Conservation (phyloP, 2,113 vertebrate genomes). For the Ploceus nigricollis region DNA sequence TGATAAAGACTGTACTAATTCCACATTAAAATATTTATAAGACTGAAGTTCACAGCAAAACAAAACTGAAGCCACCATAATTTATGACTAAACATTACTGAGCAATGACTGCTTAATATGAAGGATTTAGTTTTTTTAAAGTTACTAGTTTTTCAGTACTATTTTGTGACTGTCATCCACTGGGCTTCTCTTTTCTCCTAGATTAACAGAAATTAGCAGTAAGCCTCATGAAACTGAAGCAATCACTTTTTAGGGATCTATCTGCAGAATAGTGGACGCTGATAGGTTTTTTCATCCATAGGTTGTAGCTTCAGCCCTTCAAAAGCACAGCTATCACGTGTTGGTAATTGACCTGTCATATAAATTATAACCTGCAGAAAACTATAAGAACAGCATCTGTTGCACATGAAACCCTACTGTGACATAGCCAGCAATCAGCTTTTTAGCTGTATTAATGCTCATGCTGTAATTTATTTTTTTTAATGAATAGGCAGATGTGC, state of each 20-base stretch:
- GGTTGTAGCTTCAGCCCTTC: not conserved
- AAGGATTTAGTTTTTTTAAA: not conserved
- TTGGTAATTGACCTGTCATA: not conserved
- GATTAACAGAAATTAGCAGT: not conserved
- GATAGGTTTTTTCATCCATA: not conserved
- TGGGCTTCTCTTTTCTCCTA: not conserved
- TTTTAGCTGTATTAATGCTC: not conserved
- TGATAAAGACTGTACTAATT: not conserved
- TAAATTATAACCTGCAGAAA: not conserved
- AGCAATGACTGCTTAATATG: not conserved
- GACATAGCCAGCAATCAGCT: not conserved
- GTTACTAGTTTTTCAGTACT: not conserved
- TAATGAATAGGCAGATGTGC: not conserved
- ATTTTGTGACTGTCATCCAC: not conserved
- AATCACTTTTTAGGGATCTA: not conserved
- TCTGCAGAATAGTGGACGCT: not conserved
- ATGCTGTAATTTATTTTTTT: not conserved
- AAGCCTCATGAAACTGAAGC: not conserved
- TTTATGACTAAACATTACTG: not conserved
- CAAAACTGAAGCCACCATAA: not conserved
- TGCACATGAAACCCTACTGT: not conserved
- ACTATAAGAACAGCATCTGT: not conserved
- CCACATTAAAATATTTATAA: not conserved
- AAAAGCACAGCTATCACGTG: not conserved
- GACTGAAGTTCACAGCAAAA: not conserved